Percentiles rank a stretch among this genome's conserved stretches.
Conservation (phyloP, 2,888 invertebrate genomes). For the Bombylius discolor region DNA sequence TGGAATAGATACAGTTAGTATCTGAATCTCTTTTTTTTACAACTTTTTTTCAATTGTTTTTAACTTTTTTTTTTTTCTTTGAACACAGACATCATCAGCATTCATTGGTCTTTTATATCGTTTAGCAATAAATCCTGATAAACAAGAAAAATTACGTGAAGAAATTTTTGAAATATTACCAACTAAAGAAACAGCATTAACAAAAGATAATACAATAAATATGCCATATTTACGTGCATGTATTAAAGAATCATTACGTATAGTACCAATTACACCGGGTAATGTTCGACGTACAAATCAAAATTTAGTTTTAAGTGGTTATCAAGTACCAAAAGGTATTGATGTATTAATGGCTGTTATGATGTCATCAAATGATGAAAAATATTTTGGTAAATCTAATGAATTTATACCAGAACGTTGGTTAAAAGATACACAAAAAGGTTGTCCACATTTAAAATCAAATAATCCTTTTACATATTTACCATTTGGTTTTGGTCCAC, state of each 20-base stretch:
- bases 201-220: conserved; percentile 35
- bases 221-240: conserved; percentile 56
- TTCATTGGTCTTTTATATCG: conserved; percentile 23
- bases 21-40: not conserved
- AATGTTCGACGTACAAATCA: conserved; percentile 44
- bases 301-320: conserved; percentile 50
- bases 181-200: conserved; percentile 30
- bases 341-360: conserved; percentile 64
- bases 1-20: conserved; percentile 57
- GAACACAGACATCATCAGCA: conserved; percentile 25
- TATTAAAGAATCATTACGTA: conserved; percentile 56
- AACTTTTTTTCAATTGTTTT: not conserved
- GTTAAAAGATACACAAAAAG: conserved; percentile 28
- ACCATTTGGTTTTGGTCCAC: conserved; percentile 59
- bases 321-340: conserved; percentile 49
- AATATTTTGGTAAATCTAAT: conserved; percentile 48
- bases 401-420: conserved; percentile 67
- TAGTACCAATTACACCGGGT: conserved; percentile 47
- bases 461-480: conserved; percentile 31
- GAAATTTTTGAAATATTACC: conserved; percentile 41
- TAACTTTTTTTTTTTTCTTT: not conserved
- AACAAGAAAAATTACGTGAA: conserved; percentile 48
- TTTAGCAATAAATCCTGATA: conserved; percentile 48
- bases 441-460: conserved; percentile 12
- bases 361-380: conserved; percentile 43